Base-by-base conservation (phyloP, 2,888 invertebrate species). In the Cryptocephalus moraei region DNA sequence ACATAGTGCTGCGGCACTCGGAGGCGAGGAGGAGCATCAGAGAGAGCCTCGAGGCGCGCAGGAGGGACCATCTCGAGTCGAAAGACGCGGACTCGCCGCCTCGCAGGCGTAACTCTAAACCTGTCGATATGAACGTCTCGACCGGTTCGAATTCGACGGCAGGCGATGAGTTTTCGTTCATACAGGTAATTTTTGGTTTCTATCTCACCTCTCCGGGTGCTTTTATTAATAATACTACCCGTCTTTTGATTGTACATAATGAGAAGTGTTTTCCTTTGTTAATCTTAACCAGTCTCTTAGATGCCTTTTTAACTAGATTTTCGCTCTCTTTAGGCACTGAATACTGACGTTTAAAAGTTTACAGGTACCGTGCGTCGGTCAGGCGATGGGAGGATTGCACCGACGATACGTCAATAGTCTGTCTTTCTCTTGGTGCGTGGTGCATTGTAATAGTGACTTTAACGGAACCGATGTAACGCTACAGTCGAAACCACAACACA, bases 1-100 rank as follows among this genome's bases (percentile, higher is more conserved):
- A 88, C 70, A 88, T 90, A 67, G 82, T 87, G 61, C 79, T 86
- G 66, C 78, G 84, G 62, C 81, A 76, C 68, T 73, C 76, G 43
- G 74, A 75, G 50, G 72, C 73, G 49, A 68, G 76, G 46, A 73
- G 73, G 56, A 74, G 74, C 54, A 68, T 74, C 41, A 63, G 74
- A 46, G 73, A 73, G 49, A 72, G 68, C 53, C 58, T 74, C 55
- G 73, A 73, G 52, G 72, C 72, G 11, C 68, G 75, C 52, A 65
- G 73, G 48, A 65, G 67, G 48, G 75, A 75, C 51, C 22, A 22
- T 22, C 68, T 73, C 43, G 74, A 73, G 56, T 60, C 59, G 33
- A 65, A 65, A 52, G 72, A 72, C 51, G 71, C 67, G 11, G 70
- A 70, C 45, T 64, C 64, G 52, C 64, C 69, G 59, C n/a, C n/a